These are phyloP conservation scores for Drosophila percnosoma DNA, from an alignment of 2,888 invertebrate genomes.

Conservation along the genomic window DNA sequence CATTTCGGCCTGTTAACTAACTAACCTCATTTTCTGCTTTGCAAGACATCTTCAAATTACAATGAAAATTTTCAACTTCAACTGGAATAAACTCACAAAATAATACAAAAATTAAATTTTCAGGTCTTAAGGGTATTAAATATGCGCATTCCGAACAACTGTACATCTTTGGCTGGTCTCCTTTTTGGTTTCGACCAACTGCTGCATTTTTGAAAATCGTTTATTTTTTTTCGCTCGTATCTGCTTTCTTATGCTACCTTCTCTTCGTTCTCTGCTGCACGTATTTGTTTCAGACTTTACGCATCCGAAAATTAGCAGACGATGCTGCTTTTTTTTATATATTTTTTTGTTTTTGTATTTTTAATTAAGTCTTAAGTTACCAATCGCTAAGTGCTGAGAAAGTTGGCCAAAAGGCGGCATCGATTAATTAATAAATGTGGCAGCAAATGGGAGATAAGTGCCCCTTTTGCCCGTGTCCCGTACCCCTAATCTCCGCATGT, in stretches of 20 bases:
- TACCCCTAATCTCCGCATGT: background rate
- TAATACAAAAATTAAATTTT: background rate
- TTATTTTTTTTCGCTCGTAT: conserved; percentile 20
- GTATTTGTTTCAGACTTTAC: conserved; percentile 73
- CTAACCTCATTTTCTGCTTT: background rate
- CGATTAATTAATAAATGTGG: conserved; percentile 81
- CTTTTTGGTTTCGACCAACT: conserved; percentile 43
- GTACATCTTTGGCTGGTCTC: conserved; percentile 1
- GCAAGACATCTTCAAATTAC: background rate
- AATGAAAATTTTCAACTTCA: background rate
- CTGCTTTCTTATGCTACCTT: conserved; percentile 18
- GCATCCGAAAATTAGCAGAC: conserved; percentile 67
- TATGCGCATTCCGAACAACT: background rate
- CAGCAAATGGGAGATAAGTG: conserved; percentile 78
- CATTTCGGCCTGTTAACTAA: background rate
- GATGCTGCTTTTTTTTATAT: background rate
- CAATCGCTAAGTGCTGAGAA: conserved; percentile 67
- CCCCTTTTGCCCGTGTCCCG: background rate
- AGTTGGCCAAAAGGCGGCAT: conserved; percentile 57
- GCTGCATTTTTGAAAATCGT: conserved; percentile 35
- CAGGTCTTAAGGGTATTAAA: conserved; percentile 5
- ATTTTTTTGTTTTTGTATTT: conserved; percentile 19
- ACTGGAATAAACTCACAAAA: background rate
- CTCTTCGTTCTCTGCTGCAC: conserved; percentile 5
- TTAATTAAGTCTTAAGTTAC: conserved; percentile 80